Base-by-base conservation (phyloP, 1,140 invertebrate genomes). In the Drosophila melanica region DNA sequence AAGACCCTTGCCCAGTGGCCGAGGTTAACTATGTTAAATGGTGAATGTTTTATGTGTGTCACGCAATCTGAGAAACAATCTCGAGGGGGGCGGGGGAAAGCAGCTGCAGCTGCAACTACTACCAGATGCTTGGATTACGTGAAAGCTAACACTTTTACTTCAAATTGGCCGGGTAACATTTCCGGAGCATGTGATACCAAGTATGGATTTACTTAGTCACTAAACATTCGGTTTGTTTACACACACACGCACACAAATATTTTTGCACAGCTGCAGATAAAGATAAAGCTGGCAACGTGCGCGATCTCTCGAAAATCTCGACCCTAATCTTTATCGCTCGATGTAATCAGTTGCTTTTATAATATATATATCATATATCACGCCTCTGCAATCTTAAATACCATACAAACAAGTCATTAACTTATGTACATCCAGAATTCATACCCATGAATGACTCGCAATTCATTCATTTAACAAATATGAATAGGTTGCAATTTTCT, bases 11-110 rank as follows among this genome's bases (percentile, higher is more conserved):
- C 55, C 18, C 27, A 57, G 37, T 35, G 20, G 10, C 23, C 11
- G 54, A 67, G 78, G 81, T 85, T 87, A 85, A 85, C 81, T 81
- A 72, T 60, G 66, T 85, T 86, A 81, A 81, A 62, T 77, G 81
- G 45, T 53, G 65, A 81, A 71, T 54, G 50, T 45, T 57, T 64
- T 51, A 48, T 75, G 54, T 30, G 60, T 27, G 30, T 53, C 33
- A 63, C 14, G 44, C 39, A 48, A 51, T 50, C 16, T 33, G 18
- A 33, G 33, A 68, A 68, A 37, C 30, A 23, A 39, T 55, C 42
- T 30, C 14, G n/a, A 1, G 14, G 16, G 42, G 42, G 20, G 20
- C 1, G 20, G 42, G 42, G 20, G 20, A 0, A 3, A 23, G n/a
- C 42, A 44, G 16, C 14, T 44, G 42, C 44, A 45, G 16, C 18